A percentile compares a stretch with the other conserved stretches of the same genome.
Evolutionary conservation across 2,888 invertebrate species (phyloP).

Genomic region (Periphyllus acericola): DNA sequence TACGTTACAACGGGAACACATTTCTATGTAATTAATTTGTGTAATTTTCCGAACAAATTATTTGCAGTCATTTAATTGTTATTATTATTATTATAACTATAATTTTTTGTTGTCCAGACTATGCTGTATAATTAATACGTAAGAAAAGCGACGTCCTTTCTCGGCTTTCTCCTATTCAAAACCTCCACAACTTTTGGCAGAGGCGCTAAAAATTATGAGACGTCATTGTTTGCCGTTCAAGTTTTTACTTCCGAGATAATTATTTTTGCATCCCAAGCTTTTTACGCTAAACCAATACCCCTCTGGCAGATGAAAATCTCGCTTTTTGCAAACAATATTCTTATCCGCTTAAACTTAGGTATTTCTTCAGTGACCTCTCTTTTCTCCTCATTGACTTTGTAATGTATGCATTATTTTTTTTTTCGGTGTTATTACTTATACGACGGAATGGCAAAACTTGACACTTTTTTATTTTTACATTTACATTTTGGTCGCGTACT

Average conservation of each 20-base stretch:
- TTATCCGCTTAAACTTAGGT: slow-evolving; percentile 16
- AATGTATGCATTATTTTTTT: background rate
- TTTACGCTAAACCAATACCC: slow-evolving; percentile 46
- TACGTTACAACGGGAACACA: slow-evolving; percentile 6
- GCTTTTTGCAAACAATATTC: slow-evolving; percentile 38
- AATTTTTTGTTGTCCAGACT: background rate
- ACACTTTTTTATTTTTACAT: slow-evolving; percentile 1
- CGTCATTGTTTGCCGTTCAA: slow-evolving; percentile 47
- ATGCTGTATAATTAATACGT: slow-evolving; percentile 29
- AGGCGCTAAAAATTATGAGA: slow-evolving; percentile 47
- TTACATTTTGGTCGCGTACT: background rate
- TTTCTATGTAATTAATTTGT: slow-evolving; percentile 35
- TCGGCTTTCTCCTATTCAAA: slow-evolving; percentile 3
- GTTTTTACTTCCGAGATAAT: slow-evolving; percentile 46
- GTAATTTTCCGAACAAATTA: background rate
- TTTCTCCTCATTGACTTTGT: slow-evolving; percentile 8
- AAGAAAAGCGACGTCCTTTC: slow-evolving; percentile 14
- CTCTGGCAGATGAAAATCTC: slow-evolving; percentile 25
- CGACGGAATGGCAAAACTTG: background rate
- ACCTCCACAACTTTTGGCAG: slow-evolving; percentile 39
- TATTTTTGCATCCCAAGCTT: slow-evolving; percentile 24
- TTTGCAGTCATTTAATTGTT: slow-evolving; percentile 17
- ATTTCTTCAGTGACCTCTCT: background rate
- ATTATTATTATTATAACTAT: background rate
- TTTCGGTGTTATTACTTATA: background rate